A percentile compares a stretch with the other conserved stretches of the same genome.
phyloP scores from a whole-genome alignment of 2,113 vertebrate genomes.

The Saguinus imperator region DNA sequence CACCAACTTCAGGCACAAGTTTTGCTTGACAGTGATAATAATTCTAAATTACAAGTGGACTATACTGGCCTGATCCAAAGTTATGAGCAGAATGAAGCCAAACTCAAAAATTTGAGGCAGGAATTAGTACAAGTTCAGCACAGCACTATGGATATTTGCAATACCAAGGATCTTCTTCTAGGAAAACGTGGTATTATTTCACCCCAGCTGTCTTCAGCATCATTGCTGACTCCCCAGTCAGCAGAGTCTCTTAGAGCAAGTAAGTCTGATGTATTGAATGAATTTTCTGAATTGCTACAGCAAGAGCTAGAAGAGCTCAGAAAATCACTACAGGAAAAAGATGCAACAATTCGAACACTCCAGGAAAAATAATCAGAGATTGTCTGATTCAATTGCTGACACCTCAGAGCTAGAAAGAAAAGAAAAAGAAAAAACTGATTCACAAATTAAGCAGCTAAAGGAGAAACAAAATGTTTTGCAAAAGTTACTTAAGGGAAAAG shows the following conservation, averaged over 20 bases:
- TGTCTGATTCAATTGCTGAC: conserved; percentile 89
- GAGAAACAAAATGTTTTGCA: conserved; percentile 90
- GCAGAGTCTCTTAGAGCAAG: background rate
- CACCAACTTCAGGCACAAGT: conserved; percentile 85
- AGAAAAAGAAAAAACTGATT: conserved; percentile 82
- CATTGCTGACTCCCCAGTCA: conserved; percentile 30
- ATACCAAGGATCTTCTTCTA: conserved; percentile 92
- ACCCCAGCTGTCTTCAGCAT: conserved; percentile 66
- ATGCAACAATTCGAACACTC: conserved; percentile 89
- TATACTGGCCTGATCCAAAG: conserved; percentile 93
- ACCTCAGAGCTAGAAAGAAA: conserved; percentile 88
- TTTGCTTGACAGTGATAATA: conserved; percentile 90
- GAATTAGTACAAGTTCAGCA: conserved; percentile 95
- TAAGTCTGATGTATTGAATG: conserved; percentile 26
- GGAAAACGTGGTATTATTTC: conserved; percentile 90
- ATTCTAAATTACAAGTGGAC: conserved; percentile 92
- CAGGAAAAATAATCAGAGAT: conserved; percentile 94
- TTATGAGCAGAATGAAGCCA: conserved; percentile 95
- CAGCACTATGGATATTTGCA: conserved; percentile 92
- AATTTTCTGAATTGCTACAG: conserved; percentile 77
- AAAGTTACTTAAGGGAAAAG: conserved; percentile 93
- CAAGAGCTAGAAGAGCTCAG: conserved; percentile 85
- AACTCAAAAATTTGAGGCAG: conserved; percentile 89
- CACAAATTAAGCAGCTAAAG: conserved; percentile 87
- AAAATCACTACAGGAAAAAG: conserved; percentile 87